phyloP scores from a whole-genome alignment of 1,140 invertebrate species.

The Vanessa tameamea region DNA sequence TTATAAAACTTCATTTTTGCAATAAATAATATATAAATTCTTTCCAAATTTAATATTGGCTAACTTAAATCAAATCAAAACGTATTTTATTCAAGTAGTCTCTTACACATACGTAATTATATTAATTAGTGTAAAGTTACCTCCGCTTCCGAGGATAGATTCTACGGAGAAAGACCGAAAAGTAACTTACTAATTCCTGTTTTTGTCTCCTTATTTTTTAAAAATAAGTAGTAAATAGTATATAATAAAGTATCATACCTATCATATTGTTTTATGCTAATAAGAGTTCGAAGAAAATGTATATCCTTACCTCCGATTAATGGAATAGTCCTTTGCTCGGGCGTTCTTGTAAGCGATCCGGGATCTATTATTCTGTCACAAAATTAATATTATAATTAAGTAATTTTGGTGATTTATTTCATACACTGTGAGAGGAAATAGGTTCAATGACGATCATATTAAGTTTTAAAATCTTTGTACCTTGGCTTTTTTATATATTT shows the following conservation, averaged over 20 bases:
- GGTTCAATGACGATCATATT: neutral
- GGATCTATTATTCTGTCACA: conserved; percentile 17
- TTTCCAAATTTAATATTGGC: too few species aligned
- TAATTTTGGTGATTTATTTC: neutral
- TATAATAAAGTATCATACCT: too few species aligned
- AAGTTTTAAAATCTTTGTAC: conserved; percentile 27
- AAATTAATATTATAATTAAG: conserved; percentile 6
- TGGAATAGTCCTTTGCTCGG: conserved; percentile 5
- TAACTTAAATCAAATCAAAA: too few species aligned
- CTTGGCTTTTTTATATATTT: conserved; percentile 28
- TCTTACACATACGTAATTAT: too few species aligned
- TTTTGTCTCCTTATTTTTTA: too few species aligned
- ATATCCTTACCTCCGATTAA: conserved; percentile 9
- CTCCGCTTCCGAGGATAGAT: too few species aligned
- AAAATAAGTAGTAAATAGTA: too few species aligned
- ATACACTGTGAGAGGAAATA: neutral
- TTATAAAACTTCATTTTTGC: neutral
- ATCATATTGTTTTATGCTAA: too few species aligned
- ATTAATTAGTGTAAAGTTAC: too few species aligned
- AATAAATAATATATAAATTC: neutral
- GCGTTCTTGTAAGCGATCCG: neutral
- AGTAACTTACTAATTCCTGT: too few species aligned
- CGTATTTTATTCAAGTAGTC: too few species aligned
- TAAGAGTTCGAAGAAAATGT: neutral
- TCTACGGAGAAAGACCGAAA: too few species aligned